These are phyloP conservation scores for Papilio polyxenes DNA, from an alignment of 1,140 invertebrate species.

Conservation along the genomic window DNA sequence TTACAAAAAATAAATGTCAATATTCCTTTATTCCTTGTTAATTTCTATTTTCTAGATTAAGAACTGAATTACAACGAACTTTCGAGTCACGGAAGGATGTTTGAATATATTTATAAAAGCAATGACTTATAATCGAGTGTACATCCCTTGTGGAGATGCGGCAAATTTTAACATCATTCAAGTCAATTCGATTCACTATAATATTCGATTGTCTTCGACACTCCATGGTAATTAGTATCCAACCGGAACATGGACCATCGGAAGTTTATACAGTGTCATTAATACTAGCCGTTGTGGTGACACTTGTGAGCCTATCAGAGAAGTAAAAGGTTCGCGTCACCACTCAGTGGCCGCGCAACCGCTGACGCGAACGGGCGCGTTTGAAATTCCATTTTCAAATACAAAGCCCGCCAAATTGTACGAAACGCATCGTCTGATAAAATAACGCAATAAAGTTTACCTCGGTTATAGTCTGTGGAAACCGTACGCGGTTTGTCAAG, in stretches of 20 bases:
- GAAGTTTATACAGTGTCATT: conserved; percentile 60
- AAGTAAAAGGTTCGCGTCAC: conserved; percentile 66
- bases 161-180: conserved; percentile 36
- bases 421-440: conserved; percentile 40
- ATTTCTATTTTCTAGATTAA: neutral
- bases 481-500: conserved; percentile 43
- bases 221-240: conserved; percentile 45
- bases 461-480: conserved; percentile 49
- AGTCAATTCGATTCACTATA: conserved; percentile 47
- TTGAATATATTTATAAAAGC: neutral
- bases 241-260: conserved; percentile 70
- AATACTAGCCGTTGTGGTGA: conserved; percentile 54
- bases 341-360: conserved; percentile 67
- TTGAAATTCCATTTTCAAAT: conserved; percentile 44
- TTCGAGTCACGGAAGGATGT: neutral
- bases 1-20: neutral
- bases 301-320: conserved; percentile 53
- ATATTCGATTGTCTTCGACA: conserved; percentile 46
- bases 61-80: neutral
- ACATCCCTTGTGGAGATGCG: conserved; percentile 20
- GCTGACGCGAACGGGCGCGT: conserved; percentile 55
- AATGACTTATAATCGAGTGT: conserved; percentile 16
- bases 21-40: neutral
- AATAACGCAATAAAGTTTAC: conserved; percentile 44
- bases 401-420: conserved; percentile 51